Evolutionary conservation across 2,113 vertebrate species (phyloP).

Genomic region (Phaethornis superciliosus): DNA sequence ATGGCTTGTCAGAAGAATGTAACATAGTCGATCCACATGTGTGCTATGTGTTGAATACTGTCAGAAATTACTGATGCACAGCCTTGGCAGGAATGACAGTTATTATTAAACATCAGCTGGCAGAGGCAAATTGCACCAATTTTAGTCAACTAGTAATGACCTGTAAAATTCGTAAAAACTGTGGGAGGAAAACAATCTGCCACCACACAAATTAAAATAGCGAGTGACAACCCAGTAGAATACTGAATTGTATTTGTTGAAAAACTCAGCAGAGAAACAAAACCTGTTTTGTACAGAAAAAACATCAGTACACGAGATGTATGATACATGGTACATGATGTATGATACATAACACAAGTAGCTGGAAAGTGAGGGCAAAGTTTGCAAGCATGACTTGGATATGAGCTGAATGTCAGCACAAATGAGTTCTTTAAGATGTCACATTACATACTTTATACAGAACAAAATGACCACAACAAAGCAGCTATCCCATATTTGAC

Average conservation of each 20-base stretch:
- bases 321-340: not conserved
- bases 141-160: conserved; percentile 48
- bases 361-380: not conserved
- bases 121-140: conserved; percentile 31
- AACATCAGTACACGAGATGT: not conserved
- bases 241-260: not conserved
- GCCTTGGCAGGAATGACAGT: conserved; percentile 8
- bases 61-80: not conserved
- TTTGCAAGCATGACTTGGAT: not conserved
- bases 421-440: not conserved
- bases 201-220: conserved; percentile 9
- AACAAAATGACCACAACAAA: conserved; percentile 12
- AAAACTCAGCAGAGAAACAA: not conserved
- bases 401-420: not conserved
- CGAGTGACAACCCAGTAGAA: not conserved
- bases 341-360: not conserved
- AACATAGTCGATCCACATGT: not conserved
- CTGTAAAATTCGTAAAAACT: conserved; percentile 39
- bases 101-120: conserved; percentile 61
- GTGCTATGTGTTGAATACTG: not conserved
- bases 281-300: not conserved
- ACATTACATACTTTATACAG: not conserved
- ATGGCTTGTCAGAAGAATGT: not conserved
- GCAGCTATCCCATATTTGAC: not conserved
- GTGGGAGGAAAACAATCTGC: conserved; percentile 50